These are phyloP conservation scores for Phyllostomus discolor DNA, from an alignment of 2,113 vertebrate genomes.

Conservation along the genomic window DNA sequence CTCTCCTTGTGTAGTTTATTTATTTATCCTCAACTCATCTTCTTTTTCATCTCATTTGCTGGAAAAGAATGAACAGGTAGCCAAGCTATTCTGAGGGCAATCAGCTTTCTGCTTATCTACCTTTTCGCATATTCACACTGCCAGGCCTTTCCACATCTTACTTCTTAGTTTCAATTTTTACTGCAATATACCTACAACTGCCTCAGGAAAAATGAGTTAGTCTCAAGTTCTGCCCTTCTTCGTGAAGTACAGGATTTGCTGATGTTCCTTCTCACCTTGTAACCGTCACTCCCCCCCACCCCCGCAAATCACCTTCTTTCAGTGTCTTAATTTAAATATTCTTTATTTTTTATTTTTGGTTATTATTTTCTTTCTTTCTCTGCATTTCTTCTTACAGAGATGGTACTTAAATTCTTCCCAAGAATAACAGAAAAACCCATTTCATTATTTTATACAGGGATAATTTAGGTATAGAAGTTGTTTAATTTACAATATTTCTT, in stretches of 20 bases:
- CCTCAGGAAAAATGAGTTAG: background rate
- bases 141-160: background rate
- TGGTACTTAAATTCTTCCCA: background rate
- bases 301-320: background rate
- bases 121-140: background rate
- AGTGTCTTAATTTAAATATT: background rate
- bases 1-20: background rate
- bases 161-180: background rate
- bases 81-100: background rate
- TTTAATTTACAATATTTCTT: conserved; percentile 21
- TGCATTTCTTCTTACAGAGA: background rate
- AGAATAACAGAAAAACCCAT: background rate
- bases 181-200: background rate
- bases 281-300: background rate
- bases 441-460: conserved; percentile 16
- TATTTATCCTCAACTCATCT: background rate
- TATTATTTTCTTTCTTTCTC: background rate
- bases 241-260: background rate
- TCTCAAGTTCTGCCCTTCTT: background rate
- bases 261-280: background rate
- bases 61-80: background rate
- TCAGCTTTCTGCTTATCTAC: background rate
- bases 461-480: background rate
- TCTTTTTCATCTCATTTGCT: background rate
- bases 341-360: background rate